Percentiles rank a stretch among this genome's conserved stretches.
Evolutionary conservation across 2,888 invertebrate genomes (phyloP).

Genomic region (Uloborus plumipes): DNA sequence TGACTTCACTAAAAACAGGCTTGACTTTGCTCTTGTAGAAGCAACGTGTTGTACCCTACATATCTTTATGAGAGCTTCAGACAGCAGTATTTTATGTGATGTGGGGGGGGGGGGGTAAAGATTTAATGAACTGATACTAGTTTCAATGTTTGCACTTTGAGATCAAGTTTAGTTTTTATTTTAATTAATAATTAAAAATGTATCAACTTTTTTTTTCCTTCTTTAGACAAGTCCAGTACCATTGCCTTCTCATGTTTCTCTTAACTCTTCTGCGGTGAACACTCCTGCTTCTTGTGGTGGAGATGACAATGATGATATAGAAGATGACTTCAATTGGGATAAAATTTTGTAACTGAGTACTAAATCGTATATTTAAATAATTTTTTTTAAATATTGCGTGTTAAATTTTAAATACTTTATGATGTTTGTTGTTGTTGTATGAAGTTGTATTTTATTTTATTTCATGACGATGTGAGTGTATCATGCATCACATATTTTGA

Average conservation of each 20-base stretch:
- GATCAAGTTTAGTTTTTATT: no score
- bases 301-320: conserved; percentile 63
- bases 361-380: conserved; percentile 37
- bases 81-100: no score
- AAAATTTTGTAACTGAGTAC: conserved; percentile 60
- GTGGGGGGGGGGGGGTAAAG: no score
- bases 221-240: conserved; percentile 58
- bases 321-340: conserved; percentile 65
- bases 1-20: no score
- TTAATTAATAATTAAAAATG: no score
- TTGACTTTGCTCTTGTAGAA: no score
- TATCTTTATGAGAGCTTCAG: no score
- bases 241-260: conserved; percentile 59
- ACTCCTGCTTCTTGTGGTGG: conserved; percentile 56
- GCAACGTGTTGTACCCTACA: no score
- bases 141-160: no score
- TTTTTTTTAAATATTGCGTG: conserved; percentile 32
- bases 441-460: conserved; percentile 1
- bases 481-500: no score
- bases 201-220: no score
- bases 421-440: conserved; percentile 23
- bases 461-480: not conserved
- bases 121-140: no score
- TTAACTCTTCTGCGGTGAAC: conserved; percentile 47
- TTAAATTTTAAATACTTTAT: conserved; percentile 56